Evolutionary conservation across 1,140 invertebrate species (phyloP).

Genomic region (Oncopodura yosiiana): DNA sequence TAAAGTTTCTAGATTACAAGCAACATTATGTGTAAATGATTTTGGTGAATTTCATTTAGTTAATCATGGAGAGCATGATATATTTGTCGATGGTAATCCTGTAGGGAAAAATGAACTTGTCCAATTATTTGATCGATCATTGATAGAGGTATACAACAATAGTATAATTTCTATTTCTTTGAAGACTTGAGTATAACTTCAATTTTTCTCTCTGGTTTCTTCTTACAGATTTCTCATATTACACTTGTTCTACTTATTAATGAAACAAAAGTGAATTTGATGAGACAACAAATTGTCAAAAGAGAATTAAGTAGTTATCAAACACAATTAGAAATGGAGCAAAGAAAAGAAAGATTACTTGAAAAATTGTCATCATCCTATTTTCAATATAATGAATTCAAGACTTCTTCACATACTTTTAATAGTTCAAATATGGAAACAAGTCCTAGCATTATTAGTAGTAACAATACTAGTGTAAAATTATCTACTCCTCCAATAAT

Average conservation of each 20-base stretch:
- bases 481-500: too few species aligned
- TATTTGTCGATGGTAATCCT: conserved; percentile 86
- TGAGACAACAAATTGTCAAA: background rate
- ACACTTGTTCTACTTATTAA: conserved; percentile 20
- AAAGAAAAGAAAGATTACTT: too few species aligned
- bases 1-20: conserved; percentile 76
- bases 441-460: too few species aligned
- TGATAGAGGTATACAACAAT: conserved; percentile 85
- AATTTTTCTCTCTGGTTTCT: background rate
- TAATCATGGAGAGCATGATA: conserved; percentile 88
- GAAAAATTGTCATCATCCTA: too few species aligned
- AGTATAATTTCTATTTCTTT: conserved; percentile 19
- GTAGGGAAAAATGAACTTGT: conserved; percentile 75
- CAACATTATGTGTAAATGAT: conserved; percentile 76
- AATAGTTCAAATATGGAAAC: too few species aligned
- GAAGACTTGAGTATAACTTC: background rate
- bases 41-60: conserved; percentile 89
- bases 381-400: too few species aligned
- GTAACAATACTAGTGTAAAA: too few species aligned
- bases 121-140: conserved; percentile 82
- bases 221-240: conserved; percentile 15
- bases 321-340: too few species aligned
- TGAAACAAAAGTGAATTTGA: conserved; percentile 11
- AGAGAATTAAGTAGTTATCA: background rate
- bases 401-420: too few species aligned